Conservation (phyloP, 2,888 invertebrate genomes). For the Scrobipalpa costella region DNA sequence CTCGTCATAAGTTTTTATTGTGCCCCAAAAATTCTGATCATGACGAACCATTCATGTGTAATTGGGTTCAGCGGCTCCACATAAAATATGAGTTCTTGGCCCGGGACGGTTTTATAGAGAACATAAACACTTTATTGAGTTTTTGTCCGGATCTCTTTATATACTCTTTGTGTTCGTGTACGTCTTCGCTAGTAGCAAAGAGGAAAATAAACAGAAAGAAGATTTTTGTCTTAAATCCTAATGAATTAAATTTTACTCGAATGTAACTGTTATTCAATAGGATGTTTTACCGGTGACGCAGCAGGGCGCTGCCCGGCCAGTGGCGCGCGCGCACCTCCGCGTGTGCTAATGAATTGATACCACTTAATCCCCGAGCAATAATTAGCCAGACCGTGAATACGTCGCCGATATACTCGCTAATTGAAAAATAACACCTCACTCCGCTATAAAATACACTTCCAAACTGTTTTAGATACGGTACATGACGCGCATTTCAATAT, state of each 20-base stretch:
- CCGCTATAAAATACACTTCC: background rate
- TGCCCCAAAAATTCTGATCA: constrained; percentile 73
- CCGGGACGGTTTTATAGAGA: constrained; percentile 72
- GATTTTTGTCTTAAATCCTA: background rate
- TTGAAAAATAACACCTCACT: constrained; percentile 10
- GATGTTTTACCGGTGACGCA: constrained; percentile 3
- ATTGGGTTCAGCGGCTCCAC: constrained; percentile 74
- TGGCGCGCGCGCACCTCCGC: constrained; percentile 16
- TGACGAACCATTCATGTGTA: constrained; percentile 77
- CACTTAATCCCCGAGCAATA: constrained; percentile 34
- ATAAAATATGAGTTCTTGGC: constrained; percentile 75
- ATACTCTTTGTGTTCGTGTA: constrained; percentile 45
- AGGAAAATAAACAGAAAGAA: background rate
- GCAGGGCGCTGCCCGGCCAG: background rate
- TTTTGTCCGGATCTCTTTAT: constrained; percentile 60
- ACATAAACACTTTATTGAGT: constrained; percentile 77
- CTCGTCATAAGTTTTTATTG: constrained; percentile 68
- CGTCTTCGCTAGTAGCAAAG: constrained; percentile 11
- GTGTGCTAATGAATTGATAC: constrained; percentile 37
- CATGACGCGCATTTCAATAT: constrained; percentile 1
- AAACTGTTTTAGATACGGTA: constrained; percentile 10
- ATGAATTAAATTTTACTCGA: too few relatives aligned
- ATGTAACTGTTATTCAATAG: background rate
- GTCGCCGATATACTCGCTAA: constrained; percentile 25
- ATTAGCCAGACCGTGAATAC: constrained; percentile 36